These are phyloP conservation scores for Netelia melanura DNA, from an alignment of 2,888 invertebrate species.

Conservation along the genomic window DNA sequence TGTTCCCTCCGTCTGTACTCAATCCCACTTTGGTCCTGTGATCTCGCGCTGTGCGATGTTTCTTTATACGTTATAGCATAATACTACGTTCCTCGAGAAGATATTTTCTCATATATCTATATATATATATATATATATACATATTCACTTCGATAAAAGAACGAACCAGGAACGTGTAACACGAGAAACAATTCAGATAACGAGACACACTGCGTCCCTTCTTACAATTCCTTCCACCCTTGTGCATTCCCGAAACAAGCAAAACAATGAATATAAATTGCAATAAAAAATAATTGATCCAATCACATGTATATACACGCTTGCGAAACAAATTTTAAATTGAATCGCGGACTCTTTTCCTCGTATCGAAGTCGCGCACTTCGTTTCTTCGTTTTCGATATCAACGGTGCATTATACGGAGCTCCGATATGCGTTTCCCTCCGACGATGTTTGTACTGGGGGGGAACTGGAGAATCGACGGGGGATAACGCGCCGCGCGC, in stretches of 20 bases:
- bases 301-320: slow-evolving; percentile 34
- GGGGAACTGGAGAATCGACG: neutral
- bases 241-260: slow-evolving; percentile 11
- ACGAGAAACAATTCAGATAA: slow-evolving; percentile 10
- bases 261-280: slow-evolving; percentile 58
- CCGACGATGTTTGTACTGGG: slow-evolving; percentile 56
- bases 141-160: neutral
- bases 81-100: slow-evolving; percentile 28
- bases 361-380: slow-evolving; percentile 20
- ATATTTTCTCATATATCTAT: no score
- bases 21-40: slow-evolving; percentile 22
- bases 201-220: neutral
- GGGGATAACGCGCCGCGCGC: slow-evolving; percentile 60
- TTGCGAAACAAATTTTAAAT: slow-evolving; percentile 46
- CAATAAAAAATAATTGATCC: slow-evolving; percentile 67
- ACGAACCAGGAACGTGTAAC: neutral
- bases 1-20: slow-evolving; percentile 18
- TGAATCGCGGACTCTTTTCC: slow-evolving; percentile 29
- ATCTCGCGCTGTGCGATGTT: slow-evolving; percentile 7
- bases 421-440: slow-evolving; percentile 18
- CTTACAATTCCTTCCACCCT: neutral
- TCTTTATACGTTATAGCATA: slow-evolving; percentile 19
- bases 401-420: slow-evolving; percentile 38
- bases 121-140: no score
- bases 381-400: slow-evolving; percentile 39